Conservation (phyloP, 2,797 vertebrate species). For the Cossypha caffra region DNA sequence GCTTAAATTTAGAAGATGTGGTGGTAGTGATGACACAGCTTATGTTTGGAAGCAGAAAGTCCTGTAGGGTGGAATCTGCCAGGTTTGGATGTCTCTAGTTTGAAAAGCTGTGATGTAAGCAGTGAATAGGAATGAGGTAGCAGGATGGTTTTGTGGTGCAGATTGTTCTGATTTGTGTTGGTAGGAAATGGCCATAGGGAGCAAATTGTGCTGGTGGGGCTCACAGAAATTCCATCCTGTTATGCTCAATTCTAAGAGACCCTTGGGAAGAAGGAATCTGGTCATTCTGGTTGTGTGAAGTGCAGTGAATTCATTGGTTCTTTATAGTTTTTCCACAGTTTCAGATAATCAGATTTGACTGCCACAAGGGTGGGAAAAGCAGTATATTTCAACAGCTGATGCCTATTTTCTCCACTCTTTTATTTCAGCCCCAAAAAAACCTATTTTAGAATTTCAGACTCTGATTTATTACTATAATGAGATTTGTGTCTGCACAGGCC, state of each 20-base stretch:
- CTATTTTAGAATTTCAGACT: not conserved
- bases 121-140: not conserved
- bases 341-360: not conserved
- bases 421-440: not conserved
- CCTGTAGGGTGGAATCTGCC: not conserved
- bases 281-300: not conserved
- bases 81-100: not conserved
- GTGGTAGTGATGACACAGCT: not conserved
- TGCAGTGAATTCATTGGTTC: not conserved
- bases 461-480: not conserved
- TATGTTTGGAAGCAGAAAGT: not conserved
- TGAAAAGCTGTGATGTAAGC: not conserved
- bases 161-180: not conserved
- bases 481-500: not conserved
- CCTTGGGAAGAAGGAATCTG: not conserved
- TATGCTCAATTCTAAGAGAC: not conserved
- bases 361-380: not conserved
- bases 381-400: not conserved
- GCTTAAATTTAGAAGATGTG: not conserved
- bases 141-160: not conserved
- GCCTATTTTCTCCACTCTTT: not conserved
- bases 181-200: not conserved
- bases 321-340: not conserved
- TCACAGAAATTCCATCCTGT: not conserved
- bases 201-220: not conserved